A percentile compares a stretch with the other conserved stretches of the same genome.
Evolutionary conservation across 2,888 invertebrate species (phyloP).

Genomic region (Athalia circularis): DNA sequence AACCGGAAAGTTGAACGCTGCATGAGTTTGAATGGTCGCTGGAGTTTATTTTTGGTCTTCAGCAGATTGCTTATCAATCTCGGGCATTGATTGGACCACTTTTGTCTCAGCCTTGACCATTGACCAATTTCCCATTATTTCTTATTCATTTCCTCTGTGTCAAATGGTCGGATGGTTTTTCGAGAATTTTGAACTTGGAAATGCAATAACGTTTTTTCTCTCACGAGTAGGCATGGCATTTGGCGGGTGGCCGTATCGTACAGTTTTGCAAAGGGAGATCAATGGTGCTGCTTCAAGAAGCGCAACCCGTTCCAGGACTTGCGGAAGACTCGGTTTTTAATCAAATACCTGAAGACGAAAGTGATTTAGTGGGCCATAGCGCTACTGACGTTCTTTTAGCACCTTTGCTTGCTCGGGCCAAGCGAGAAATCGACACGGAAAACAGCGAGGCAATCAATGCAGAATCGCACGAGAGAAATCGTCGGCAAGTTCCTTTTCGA

Average conservation of each 20-base stretch:
- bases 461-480: conserved; percentile 54
- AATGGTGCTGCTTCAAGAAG: conserved; percentile 71
- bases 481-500: conserved; percentile 61
- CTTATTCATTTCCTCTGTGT: too few species aligned
- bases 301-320: conserved; percentile 51
- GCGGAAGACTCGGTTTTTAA: conserved; percentile 61
- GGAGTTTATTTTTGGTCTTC: conserved; percentile 8
- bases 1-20: conserved; percentile 27
- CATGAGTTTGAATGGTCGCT: neutral
- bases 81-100: conserved; percentile 2
- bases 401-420: conserved; percentile 58
- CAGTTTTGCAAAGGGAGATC: conserved; percentile 74
- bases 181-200: too few species aligned
- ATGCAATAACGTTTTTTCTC: too few species aligned
- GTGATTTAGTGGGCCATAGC: conserved; percentile 57
- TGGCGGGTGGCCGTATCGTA: conserved; percentile 74
- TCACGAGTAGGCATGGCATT: conserved; percentile 70
- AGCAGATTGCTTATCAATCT: conserved; percentile 10
- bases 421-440: conserved; percentile 59
- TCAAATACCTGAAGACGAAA: conserved; percentile 66
- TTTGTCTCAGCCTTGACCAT: conserved; percentile 5
- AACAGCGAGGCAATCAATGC: conserved; percentile 55
- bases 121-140: neutral
- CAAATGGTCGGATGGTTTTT: neutral
- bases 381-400: conserved; percentile 56